A percentile compares a stretch with the other conserved stretches of the same genome.
phyloP scores from a whole-genome alignment of 1,140 invertebrate species.

The Venustaconcha ellipsiformis region DNA sequence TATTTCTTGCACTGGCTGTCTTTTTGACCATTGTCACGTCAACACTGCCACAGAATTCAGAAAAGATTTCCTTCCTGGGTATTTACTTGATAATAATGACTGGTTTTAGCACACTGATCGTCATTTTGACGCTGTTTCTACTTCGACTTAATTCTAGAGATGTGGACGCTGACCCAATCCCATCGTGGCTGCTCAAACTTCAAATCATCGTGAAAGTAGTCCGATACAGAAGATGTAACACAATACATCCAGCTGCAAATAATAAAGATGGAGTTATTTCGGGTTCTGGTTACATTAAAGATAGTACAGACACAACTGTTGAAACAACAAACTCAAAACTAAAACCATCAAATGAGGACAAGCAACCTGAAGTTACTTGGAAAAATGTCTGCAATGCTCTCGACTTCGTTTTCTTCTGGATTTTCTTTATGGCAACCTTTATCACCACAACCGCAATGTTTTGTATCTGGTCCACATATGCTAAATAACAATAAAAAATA shows the following conservation, averaged over 20 bases:
- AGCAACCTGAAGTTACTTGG: conserved; percentile 17
- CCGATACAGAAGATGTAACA: conserved; percentile 5
- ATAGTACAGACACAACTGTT: neutral
- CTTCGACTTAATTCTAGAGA: conserved; percentile 15
- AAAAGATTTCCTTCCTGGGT: conserved; percentile 22
- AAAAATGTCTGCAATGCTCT: conserved; percentile 12
- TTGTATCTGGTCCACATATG: neutral
- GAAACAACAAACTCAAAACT: neutral
- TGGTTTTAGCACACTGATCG: conserved; percentile 20
- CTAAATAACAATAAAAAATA: no score
- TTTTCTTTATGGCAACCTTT: conserved; percentile 16
- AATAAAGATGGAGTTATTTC: conserved; percentile 11
- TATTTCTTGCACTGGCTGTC: conserved; percentile 27
- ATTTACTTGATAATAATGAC: conserved; percentile 26
- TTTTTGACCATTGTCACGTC: conserved; percentile 29
- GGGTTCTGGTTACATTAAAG: conserved; percentile 2
- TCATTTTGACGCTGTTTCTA: conserved; percentile 17
- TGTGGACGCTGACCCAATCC: conserved; percentile 6
- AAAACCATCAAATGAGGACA: neutral
- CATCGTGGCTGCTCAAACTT: neutral
- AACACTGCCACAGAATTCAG: conserved; percentile 25
- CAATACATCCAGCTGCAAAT: neutral
- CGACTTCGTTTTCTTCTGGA: conserved; percentile 30
- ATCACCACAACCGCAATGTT: conserved; percentile 6
- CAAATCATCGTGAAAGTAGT: neutral